phyloP scores from a whole-genome alignment of 53 echinoderm and acorn worm genomes.

The Zoroaster sp. region DNA sequence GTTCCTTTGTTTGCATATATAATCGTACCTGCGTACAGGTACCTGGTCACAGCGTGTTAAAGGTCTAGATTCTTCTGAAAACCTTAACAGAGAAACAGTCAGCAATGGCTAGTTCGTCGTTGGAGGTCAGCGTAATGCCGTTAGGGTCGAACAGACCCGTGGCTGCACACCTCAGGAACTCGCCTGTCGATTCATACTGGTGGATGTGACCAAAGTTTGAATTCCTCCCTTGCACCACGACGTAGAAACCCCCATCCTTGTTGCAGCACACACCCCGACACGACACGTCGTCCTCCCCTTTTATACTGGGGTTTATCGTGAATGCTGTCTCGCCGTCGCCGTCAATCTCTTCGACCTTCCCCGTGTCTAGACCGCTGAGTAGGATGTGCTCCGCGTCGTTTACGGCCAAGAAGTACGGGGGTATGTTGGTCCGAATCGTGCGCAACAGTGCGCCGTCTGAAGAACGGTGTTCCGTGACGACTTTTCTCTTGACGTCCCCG shows the following conservation, averaged over 20 bases:
- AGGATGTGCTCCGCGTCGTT: not conserved
- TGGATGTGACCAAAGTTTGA: conserved; percentile 36
- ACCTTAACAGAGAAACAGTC: conserved; percentile 45
- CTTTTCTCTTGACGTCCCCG: conserved; percentile 22
- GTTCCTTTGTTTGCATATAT: too few species aligned
- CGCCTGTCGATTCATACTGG: not conserved
- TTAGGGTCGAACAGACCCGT: conserved; percentile 17
- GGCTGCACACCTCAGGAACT: conserved; percentile 20
- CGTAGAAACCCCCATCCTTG: conserved; percentile 5
- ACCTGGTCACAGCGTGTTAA: too few species aligned
- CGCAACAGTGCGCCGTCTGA: not conserved
- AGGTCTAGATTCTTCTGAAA: not conserved
- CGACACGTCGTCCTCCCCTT: conserved; percentile 10
- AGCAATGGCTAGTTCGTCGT: conserved; percentile 7
- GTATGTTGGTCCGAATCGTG: not conserved
- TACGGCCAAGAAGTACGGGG: conserved; percentile 39
- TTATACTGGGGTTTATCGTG: not conserved
- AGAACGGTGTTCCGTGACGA: conserved; percentile 6
- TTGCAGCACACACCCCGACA: conserved; percentile 15
- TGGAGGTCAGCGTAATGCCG: conserved; percentile 3
- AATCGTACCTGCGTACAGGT: too few species aligned
- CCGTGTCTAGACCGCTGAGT: conserved; percentile 14
- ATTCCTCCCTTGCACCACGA: conserved; percentile 7
- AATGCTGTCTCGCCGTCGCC: not conserved
- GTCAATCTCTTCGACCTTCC: conserved; percentile 6